Evolutionary conservation across 30 jellyfish, hydroid and myxozoan species (phyloP).

Genomic region (Calvadosia cruxmelitensis): DNA sequence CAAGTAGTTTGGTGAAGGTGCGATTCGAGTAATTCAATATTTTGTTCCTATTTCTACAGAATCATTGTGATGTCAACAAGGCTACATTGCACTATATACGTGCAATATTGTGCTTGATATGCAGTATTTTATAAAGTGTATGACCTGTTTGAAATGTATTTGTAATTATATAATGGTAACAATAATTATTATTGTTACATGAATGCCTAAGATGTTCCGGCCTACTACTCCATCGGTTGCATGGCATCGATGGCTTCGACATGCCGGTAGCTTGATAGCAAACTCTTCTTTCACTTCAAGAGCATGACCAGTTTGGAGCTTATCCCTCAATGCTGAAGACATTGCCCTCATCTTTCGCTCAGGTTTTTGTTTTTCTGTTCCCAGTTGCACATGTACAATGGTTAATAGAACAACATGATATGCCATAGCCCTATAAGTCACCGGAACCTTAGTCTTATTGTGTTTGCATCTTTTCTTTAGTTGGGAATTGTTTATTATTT

Average conservation of each 20-base stretch:
- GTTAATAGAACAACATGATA: neutral
- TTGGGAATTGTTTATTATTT: neutral
- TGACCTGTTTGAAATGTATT: too few species aligned
- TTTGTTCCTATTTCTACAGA: too few species aligned
- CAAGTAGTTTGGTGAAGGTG: too few species aligned
- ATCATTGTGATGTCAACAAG: too few species aligned
- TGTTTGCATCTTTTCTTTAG: neutral
- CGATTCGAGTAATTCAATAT: too few species aligned
- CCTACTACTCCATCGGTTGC: constrained; percentile 13
- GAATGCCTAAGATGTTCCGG: too few species aligned
- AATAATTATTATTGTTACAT: too few species aligned
- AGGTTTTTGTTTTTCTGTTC: constrained; percentile 3
- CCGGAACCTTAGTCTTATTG: too few species aligned
- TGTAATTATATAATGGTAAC: too few species aligned
- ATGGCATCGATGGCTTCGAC: constrained; percentile 20
- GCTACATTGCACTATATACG: too few species aligned
- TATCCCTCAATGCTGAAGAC: constrained; percentile 3
- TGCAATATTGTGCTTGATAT: too few species aligned
- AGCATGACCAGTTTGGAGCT: neutral
- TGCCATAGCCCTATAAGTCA: neutral
- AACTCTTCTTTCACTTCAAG: constrained; percentile 6
- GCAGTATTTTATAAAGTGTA: too few species aligned
- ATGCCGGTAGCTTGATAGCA: constrained; percentile 15
- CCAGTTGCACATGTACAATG: constrained; percentile 5
- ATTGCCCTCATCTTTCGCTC: neutral